Evolutionary conservation across 2,888 invertebrate genomes (phyloP).

Genomic region (Blastobasis lacticolella): DNA sequence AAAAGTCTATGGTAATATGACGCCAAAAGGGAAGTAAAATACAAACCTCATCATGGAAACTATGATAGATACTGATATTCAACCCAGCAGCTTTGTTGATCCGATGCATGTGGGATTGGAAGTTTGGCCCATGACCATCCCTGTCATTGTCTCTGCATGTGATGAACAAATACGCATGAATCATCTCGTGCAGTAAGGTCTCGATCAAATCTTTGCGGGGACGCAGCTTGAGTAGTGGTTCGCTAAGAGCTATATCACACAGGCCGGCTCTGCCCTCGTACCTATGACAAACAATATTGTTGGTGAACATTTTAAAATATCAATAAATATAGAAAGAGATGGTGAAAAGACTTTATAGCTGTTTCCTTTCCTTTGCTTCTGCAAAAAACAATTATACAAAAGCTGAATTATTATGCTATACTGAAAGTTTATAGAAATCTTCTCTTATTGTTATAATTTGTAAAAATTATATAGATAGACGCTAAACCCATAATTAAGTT

Average conservation of each 20-base stretch:
- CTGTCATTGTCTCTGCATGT: slow-evolving; percentile 88
- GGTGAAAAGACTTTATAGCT: too few species aligned
- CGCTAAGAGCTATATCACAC: slow-evolving; percentile 90
- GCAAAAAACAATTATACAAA: too few species aligned
- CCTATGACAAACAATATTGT: slow-evolving; percentile 34
- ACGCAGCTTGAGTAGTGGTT: slow-evolving; percentile 91
- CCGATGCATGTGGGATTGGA: slow-evolving; percentile 92
- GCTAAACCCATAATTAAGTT: too few species aligned
- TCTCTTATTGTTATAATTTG: too few species aligned
- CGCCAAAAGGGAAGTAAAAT: background rate
- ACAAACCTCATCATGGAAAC: slow-evolving; percentile 93
- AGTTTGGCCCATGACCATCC: slow-evolving; percentile 96
- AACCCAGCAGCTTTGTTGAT: slow-evolving; percentile 92
- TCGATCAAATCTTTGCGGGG: slow-evolving; percentile 96
- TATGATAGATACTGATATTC: slow-evolving; percentile 94
- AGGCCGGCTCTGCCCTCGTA: slow-evolving; percentile 84
- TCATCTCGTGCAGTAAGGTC: slow-evolving; percentile 99
- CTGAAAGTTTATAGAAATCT: too few species aligned
- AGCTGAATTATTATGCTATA: too few species aligned
- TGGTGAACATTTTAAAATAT: too few species aligned
- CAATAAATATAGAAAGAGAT: too few species aligned
- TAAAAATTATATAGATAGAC: too few species aligned
- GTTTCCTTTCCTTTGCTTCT: too few species aligned
- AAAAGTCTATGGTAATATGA: too few species aligned
- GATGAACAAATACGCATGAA: slow-evolving; percentile 97